A percentile compares a stretch with the other conserved stretches of the same genome.
Conservation (phyloP, 2,113 vertebrate species). For the Alosa alosa region DNA sequence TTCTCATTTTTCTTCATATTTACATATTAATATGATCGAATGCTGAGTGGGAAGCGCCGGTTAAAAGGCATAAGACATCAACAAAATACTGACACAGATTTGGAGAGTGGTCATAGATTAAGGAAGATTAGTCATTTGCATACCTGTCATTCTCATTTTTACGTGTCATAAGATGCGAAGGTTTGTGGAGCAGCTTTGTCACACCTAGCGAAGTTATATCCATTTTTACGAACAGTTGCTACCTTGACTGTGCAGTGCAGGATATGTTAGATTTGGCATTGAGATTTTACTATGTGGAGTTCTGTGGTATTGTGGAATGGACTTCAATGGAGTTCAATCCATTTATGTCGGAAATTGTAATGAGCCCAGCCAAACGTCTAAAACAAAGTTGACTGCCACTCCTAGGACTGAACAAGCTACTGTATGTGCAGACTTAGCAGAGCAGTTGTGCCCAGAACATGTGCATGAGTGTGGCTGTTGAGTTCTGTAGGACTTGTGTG, state of each 20-base stretch:
- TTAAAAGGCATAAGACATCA: background rate
- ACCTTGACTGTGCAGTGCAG: background rate
- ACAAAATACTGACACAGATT: background rate
- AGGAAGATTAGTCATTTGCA: too few relatives aligned
- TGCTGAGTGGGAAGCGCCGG: too few relatives aligned
- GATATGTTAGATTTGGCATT: background rate
- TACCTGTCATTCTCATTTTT: too few relatives aligned
- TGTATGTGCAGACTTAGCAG: background rate
- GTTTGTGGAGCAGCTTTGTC: background rate
- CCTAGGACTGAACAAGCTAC: background rate
- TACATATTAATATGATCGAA: too few relatives aligned
- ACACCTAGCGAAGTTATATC: background rate
- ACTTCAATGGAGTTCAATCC: too few relatives aligned
- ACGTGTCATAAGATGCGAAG: too few relatives aligned
- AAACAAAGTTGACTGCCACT: background rate
- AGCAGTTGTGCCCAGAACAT: background rate
- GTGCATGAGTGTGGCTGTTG: background rate
- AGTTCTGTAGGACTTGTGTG: background rate
- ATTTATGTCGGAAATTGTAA: too few relatives aligned
- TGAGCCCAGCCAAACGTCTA: too few relatives aligned
- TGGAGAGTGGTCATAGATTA: background rate
- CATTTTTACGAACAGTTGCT: background rate
- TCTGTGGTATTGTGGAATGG: too few relatives aligned
- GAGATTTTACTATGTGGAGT: too few relatives aligned
- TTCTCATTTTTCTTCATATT: too few relatives aligned